These are phyloP conservation scores for Nipponia nippon DNA, from an alignment of 2,113 vertebrate species.

Conservation along the genomic window DNA sequence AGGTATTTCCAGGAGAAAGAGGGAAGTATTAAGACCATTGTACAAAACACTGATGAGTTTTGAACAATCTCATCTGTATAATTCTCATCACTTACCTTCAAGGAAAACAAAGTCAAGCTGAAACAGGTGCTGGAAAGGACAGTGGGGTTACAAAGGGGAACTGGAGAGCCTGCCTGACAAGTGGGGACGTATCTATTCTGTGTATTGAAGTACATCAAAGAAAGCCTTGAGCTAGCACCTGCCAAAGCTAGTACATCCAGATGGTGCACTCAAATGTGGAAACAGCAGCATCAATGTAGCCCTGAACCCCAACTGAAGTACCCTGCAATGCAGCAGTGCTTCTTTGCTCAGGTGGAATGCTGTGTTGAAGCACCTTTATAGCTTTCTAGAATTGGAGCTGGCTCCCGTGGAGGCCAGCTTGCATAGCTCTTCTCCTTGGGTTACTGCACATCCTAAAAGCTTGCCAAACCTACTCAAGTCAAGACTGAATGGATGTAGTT, in stretches of 20 bases:
- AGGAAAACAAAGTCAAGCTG: constrained; percentile 34
- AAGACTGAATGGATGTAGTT: background rate
- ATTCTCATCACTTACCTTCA: constrained; percentile 21
- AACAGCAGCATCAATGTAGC: background rate
- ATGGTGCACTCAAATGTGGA: constrained; percentile 16
- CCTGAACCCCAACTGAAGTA: background rate
- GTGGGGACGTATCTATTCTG: background rate
- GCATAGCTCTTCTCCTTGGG: background rate
- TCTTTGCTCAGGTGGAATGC: background rate
- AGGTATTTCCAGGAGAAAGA: constrained; percentile 40
- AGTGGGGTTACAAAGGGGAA: background rate
- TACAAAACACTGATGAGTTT: constrained; percentile 25
- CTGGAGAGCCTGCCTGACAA: background rate
- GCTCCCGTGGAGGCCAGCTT: background rate
- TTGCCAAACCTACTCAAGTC: background rate
- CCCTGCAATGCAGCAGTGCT: background rate
- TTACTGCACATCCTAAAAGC: background rate
- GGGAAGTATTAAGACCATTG: background rate
- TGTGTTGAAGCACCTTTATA: background rate
- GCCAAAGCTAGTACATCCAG: background rate
- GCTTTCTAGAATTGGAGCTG: background rate
- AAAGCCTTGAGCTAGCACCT: constrained; percentile 48
- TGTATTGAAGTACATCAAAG: background rate
- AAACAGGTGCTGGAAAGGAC: constrained; percentile 39
- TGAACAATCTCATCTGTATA: background rate